A percentile compares a stretch with the other conserved stretches of the same genome.
Evolutionary conservation across 2,797 vertebrate genomes (phyloP).

Genomic region (Tiaroga cobitis): DNA sequence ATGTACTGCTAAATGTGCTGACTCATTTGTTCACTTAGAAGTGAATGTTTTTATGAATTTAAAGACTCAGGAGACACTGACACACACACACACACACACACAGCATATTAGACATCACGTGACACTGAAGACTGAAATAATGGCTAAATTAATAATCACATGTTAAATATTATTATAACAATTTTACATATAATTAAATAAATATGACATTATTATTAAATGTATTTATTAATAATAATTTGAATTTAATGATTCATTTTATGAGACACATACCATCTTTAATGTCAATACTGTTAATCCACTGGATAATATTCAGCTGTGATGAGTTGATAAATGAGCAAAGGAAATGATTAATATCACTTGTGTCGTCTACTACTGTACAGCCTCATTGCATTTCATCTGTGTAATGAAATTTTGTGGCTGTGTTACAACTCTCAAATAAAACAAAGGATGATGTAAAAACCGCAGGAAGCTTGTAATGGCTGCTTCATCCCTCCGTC

Average conservation of each 20-base stretch:
- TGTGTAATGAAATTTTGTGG: conserved; percentile 27
- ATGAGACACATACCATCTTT: not conserved
- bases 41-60: not conserved
- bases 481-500: conserved; percentile 36
- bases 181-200: not conserved
- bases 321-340: conserved; percentile 2
- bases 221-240: not conserved
- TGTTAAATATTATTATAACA: not conserved
- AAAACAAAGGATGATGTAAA: conserved; percentile 49
- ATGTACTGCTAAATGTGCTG: not conserved
- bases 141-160: not conserved
- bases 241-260: not conserved
- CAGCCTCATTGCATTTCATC: conserved; percentile 9
- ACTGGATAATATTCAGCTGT: not conserved
- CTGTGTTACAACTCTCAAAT: conserved; percentile 21
- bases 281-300: not conserved
- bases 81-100: not conserved
- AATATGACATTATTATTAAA: not conserved
- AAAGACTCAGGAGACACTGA: not conserved
- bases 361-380: not conserved
- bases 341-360: not conserved
- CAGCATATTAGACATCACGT: not conserved
- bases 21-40: not conserved
- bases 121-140: not conserved
- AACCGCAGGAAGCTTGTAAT: conserved; percentile 44